phyloP scores from a whole-genome alignment of 2,888 invertebrate species.

The Saturnia pavonia region DNA sequence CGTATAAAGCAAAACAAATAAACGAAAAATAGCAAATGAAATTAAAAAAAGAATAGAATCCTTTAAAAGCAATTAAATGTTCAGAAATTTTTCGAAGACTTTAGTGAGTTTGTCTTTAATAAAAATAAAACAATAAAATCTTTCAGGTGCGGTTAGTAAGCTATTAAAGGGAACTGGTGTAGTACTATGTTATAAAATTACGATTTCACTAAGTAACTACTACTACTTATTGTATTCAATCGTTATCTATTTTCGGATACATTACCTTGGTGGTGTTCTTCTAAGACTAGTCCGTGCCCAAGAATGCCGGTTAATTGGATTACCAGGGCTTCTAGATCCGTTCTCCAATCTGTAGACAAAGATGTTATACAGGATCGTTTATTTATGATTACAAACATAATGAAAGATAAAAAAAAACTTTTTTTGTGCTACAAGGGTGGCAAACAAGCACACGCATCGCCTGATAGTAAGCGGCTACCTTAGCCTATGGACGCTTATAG shows the following conservation, averaged over 20 bases:
- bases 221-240: neutral
- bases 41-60: conserved; percentile 18
- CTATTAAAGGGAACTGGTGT: neutral
- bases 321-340: conserved; percentile 83
- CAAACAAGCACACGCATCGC: no score
- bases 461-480: no score
- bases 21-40: conserved; percentile 32
- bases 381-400: neutral
- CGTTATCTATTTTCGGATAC: conserved; percentile 23
- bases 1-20: conserved; percentile 49
- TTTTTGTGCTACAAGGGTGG: no score
- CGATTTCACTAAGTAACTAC: no score
- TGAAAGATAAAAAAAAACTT: no score
- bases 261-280: conserved; percentile 90
- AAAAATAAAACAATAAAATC: neutral
- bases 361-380: conserved; percentile 40
- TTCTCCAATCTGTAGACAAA: conserved; percentile 71
- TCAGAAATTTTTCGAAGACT: neutral
- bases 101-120: neutral
- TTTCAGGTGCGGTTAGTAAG: neutral
- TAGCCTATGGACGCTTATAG: no score
- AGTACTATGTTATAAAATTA: neutral
- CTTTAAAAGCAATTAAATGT: neutral
- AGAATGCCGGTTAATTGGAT: conserved; percentile 88
- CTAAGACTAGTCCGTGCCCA: conserved; percentile 93